Conservation (phyloP, 2,888 invertebrate genomes). For the Subacronicta megacephala region DNA sequence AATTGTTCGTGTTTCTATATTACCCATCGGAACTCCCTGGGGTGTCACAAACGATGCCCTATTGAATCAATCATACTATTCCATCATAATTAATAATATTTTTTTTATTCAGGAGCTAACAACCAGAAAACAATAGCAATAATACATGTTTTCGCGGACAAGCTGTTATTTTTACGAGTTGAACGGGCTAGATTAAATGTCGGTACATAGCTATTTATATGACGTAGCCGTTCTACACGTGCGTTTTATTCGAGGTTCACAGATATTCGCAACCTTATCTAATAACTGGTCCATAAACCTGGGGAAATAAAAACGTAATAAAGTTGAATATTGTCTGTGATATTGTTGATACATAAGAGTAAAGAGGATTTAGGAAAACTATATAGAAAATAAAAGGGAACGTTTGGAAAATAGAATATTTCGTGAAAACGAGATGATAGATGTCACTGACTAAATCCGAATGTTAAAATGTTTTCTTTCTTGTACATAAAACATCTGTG, state of each 20-base stretch:
- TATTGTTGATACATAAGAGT: slow-evolving; percentile 39
- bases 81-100: no score
- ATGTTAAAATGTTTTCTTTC: neutral
- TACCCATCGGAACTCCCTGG: no score
- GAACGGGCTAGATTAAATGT: slow-evolving; percentile 50
- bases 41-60: no score
- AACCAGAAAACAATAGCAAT: slow-evolving; percentile 15
- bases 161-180: slow-evolving; percentile 33
- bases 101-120: no score
- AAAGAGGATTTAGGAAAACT: slow-evolving; percentile 25
- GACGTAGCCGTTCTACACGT: slow-evolving; percentile 16
- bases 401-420: slow-evolving; percentile 6
- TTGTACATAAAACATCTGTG: neutral
- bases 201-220: slow-evolving; percentile 16
- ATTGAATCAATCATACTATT: no score
- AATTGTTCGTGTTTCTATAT: no score
- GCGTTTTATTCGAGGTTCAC: slow-evolving; percentile 41
- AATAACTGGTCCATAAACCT: slow-evolving; percentile 58
- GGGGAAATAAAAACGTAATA: slow-evolving; percentile 59
- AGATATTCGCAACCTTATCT: slow-evolving; percentile 50
- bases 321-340: slow-evolving; percentile 49
- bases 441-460: neutral
- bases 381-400: slow-evolving; percentile 5
- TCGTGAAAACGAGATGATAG: neutral
- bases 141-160: slow-evolving; percentile 13